Percentiles rank a stretch among this genome's conserved stretches.
phyloP scores from a whole-genome alignment of 2,888 invertebrate species.

The Clepsis dumicolana region DNA sequence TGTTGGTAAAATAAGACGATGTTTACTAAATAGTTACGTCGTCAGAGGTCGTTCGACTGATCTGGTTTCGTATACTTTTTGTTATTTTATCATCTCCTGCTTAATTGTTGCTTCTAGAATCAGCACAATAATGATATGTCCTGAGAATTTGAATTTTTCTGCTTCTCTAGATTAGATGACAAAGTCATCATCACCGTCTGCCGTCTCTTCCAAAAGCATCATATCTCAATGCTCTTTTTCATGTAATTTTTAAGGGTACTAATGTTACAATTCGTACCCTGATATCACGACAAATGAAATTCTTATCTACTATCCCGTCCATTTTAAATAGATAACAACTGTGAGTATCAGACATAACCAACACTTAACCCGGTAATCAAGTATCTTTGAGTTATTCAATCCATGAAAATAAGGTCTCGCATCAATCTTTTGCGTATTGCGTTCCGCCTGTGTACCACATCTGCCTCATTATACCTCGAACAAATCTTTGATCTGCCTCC shows the following conservation, averaged over 20 bases:
- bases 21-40: conserved; percentile 26
- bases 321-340: no score
- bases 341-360: no score
- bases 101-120: not conserved
- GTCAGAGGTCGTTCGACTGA: conserved; percentile 23
- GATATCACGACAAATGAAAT: no score
- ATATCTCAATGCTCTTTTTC: no score
- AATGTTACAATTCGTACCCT: no score
- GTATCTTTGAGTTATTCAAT: no score
- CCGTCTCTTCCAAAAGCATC: not conserved
- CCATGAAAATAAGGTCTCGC: no score
- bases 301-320: no score
- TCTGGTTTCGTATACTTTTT: not conserved
- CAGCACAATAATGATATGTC: not conserved
- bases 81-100: not conserved
- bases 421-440: not conserved
- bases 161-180: not conserved
- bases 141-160: not conserved
- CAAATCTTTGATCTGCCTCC: conserved; percentile 1
- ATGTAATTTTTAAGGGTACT: no score
- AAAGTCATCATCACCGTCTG: not conserved
- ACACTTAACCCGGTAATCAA: no score
- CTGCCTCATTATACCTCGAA: not conserved
- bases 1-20: conserved; percentile 26
- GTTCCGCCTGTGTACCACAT: not conserved